Percentiles rank a stretch among this genome's conserved stretches.
Evolutionary conservation across 2,113 vertebrate species (phyloP).

Genomic region (Crotalus tigris): DNA sequence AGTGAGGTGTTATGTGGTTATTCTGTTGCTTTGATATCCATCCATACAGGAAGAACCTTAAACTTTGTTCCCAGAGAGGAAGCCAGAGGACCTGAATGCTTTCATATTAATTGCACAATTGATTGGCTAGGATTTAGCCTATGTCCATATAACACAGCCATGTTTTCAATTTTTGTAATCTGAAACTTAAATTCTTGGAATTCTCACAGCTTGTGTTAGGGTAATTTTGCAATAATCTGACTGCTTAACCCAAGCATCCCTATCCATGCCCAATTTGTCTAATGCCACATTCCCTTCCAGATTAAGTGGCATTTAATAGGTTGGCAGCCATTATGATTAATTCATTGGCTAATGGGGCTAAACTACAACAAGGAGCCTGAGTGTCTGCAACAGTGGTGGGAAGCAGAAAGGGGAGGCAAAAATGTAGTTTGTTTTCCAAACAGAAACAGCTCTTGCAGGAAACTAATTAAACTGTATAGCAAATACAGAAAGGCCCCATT

Average conservation of each 20-base stretch:
- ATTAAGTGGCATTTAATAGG: slow-evolving; percentile 17
- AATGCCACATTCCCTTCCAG: slow-evolving; percentile 10
- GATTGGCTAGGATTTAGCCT: not conserved
- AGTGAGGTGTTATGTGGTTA: not conserved
- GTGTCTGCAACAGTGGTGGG: slow-evolving; percentile 27
- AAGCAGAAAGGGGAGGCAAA: slow-evolving; percentile 19
- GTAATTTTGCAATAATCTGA: slow-evolving; percentile 10
- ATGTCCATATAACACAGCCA: not conserved
- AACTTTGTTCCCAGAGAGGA: not conserved
- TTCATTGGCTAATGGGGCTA: slow-evolving; percentile 14
- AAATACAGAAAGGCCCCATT: slow-evolving; percentile 26
- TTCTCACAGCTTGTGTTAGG: not conserved
- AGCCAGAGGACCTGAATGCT: not conserved
- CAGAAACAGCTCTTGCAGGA: slow-evolving; percentile 26
- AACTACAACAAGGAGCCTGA: slow-evolving; percentile 18
- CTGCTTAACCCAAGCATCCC: not conserved
- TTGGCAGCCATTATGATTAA: slow-evolving; percentile 24
- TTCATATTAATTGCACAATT: not conserved
- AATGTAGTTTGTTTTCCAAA: slow-evolving; percentile 34
- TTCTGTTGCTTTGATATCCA: not conserved
- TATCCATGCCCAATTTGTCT: not conserved
- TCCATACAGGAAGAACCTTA: not conserved
- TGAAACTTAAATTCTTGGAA: not conserved
- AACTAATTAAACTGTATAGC: slow-evolving; percentile 35
- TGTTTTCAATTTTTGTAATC: not conserved